These are phyloP conservation scores for Coracopsis vasa DNA, from an alignment of 2,113 vertebrate species.

Conservation along the genomic window DNA sequence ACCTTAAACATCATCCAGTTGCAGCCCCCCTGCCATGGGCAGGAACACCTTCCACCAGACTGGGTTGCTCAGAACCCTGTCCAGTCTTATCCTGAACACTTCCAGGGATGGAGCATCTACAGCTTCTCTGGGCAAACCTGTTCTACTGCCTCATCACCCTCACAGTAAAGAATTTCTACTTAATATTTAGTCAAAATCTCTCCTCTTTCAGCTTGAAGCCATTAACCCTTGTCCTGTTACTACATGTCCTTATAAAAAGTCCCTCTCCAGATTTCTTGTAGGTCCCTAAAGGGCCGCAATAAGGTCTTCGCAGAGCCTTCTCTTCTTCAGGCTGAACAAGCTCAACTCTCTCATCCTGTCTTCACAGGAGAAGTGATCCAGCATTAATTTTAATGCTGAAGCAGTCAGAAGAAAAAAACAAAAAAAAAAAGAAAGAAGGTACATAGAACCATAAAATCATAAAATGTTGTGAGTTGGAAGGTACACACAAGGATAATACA, in stretches of 20 bases:
- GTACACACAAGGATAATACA: accelerated
- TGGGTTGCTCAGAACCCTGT: neutral
- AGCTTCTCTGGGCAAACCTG: neutral
- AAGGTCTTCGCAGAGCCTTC: neutral
- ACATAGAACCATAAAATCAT: neutral
- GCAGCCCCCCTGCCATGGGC: too few relatives aligned
- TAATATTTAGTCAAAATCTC: neutral
- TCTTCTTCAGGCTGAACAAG: neutral
- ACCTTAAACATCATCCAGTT: neutral
- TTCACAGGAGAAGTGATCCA: neutral
- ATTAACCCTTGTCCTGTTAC: neutral
- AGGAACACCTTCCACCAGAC: neutral
- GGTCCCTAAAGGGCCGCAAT: neutral
- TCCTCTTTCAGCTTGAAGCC: neutral
- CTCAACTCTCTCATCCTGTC: neutral
- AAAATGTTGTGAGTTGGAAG: neutral
- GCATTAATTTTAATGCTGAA: neutral
- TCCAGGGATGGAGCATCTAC: neutral
- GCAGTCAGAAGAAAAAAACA: neutral
- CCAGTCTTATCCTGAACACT: neutral
- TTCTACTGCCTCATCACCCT: neutral
- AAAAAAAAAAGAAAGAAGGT: neutral
- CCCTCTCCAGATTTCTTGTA: neutral
- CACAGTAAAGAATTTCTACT: too few relatives aligned
- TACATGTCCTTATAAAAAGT: neutral